phyloP scores from a whole-genome alignment of 2,113 vertebrate genomes.

The Maccullochella peelii region DNA sequence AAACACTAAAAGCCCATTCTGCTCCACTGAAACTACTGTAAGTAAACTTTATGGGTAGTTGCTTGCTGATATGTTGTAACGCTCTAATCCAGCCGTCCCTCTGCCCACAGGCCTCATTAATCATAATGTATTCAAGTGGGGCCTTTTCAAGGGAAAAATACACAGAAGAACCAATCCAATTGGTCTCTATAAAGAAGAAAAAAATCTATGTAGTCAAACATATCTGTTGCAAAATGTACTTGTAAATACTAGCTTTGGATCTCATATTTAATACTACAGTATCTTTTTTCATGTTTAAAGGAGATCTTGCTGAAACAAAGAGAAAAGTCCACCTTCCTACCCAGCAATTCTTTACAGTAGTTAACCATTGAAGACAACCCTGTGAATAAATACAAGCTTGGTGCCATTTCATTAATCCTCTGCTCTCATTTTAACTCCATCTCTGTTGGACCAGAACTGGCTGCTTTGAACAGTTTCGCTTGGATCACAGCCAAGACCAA shows the following conservation, averaged over 20 bases:
- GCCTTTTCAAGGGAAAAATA: slow-evolving; percentile 49
- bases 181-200: slow-evolving; percentile 1
- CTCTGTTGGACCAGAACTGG: slow-evolving; percentile 14
- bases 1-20: slow-evolving; percentile 16
- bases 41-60: slow-evolving; percentile 57
- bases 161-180: slow-evolving; percentile 49
- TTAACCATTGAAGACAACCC: slow-evolving; percentile 15
- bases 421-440: slow-evolving; percentile 39
- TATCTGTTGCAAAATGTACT: slow-evolving; percentile 14
- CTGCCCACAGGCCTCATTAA: slow-evolving; percentile 80
- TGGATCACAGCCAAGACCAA: slow-evolving; percentile 76
- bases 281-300: not conserved
- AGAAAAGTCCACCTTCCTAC: not conserved
- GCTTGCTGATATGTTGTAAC: slow-evolving; percentile 66
- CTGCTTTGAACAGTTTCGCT: slow-evolving; percentile 26
- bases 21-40: slow-evolving; percentile 44
- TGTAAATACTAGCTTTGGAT: not conserved
- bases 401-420: slow-evolving; percentile 42
- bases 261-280: slow-evolving; percentile 1
- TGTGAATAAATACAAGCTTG: slow-evolving; percentile 29
- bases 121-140: slow-evolving; percentile 71
- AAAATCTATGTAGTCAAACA: slow-evolving; percentile 21
- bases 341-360: not conserved
- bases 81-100: slow-evolving; percentile 62
- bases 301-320: not conserved